phyloP scores from a whole-genome alignment of 2,113 vertebrate species.

The Cynopterus brachyotis region DNA sequence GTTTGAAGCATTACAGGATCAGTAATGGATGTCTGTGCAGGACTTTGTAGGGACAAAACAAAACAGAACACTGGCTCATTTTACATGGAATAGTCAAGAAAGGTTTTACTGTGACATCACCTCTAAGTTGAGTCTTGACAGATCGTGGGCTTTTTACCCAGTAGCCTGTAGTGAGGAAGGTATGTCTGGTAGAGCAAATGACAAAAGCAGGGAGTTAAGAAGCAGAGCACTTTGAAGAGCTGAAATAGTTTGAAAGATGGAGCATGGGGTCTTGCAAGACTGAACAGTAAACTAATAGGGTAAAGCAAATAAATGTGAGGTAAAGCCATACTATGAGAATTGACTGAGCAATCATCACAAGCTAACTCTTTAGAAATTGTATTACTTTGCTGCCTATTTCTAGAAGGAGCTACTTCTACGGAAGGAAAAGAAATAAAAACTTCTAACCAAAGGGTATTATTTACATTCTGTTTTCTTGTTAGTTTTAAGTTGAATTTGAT shows the following conservation, averaged over 20 bases:
- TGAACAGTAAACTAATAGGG: neutral
- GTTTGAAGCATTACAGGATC: neutral
- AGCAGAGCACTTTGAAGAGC: neutral
- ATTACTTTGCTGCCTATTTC: slow-evolving; percentile 20
- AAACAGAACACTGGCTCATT: neutral
- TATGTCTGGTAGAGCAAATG: neutral
- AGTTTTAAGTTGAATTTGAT: neutral
- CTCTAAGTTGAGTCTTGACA: slow-evolving; percentile 14
- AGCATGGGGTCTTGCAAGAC: neutral
- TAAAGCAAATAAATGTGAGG: neutral
- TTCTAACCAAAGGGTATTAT: slow-evolving; percentile 9
- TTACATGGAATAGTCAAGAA: slow-evolving; percentile 24
- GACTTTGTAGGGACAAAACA: neutral
- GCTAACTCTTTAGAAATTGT: slow-evolving; percentile 7
- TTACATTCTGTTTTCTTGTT: slow-evolving; percentile 19
- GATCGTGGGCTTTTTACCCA: neutral
- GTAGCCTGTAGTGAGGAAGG: neutral
- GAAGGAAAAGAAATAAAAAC: neutral
- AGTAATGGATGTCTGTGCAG: neutral
- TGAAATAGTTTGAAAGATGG: neutral
- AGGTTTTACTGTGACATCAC: neutral
- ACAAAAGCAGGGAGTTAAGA: neutral
- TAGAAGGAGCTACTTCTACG: neutral
- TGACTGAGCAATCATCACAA: neutral
- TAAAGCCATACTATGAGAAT: neutral